Percentiles rank a stretch among this genome's conserved stretches.
These are phyloP conservation scores for Ailurus styani DNA, from an alignment of 2,113 vertebrate species.

Conservation along the genomic window DNA sequence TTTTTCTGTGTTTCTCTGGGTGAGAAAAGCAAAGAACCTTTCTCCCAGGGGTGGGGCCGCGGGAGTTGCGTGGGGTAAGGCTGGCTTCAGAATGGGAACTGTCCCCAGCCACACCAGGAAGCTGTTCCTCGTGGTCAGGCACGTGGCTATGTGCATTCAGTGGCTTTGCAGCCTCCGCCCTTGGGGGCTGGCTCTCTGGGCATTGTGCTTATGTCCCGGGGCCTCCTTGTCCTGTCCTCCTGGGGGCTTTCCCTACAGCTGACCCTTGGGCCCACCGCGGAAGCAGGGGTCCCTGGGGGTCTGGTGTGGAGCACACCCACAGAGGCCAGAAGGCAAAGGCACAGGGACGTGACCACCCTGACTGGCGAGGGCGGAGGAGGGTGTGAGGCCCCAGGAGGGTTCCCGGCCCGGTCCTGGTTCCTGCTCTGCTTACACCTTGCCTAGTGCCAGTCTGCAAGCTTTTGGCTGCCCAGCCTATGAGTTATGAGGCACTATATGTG, in stretches of 20 bases:
- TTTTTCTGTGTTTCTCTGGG: background rate
- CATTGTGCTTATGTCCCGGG: background rate
- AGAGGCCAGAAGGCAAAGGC: too few relatives aligned
- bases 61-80: background rate
- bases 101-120: background rate
- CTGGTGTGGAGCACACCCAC: background rate
- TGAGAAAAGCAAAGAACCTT: background rate
- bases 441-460: background rate
- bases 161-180: fast-evolving
- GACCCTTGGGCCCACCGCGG: fast-evolving
- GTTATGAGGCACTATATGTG: background rate
- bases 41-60: background rate
- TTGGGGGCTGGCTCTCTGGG: background rate
- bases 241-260: background rate
- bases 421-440: background rate
- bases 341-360: background rate
- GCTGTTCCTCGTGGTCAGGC: background rate
- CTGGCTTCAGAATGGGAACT: background rate
- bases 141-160: fast-evolving
- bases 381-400: background rate
- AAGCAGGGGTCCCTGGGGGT: fast-evolving
- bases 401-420: background rate
- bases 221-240: background rate
- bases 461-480: background rate
- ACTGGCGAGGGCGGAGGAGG: background rate